These are phyloP conservation scores for Sinhomidia bicolor DNA, from an alignment of 2,888 invertebrate species.

Conservation along the genomic window DNA sequence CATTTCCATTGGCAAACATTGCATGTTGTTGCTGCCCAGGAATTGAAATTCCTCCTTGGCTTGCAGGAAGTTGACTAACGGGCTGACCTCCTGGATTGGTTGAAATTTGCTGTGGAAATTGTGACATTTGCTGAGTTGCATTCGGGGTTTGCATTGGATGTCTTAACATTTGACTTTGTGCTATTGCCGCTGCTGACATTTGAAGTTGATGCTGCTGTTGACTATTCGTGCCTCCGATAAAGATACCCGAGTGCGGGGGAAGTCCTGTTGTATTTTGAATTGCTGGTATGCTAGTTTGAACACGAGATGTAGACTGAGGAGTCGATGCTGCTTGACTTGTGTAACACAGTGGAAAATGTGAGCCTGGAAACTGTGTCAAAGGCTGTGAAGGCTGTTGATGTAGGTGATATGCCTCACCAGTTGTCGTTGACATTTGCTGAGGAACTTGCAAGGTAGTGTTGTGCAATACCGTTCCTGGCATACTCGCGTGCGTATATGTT, in stretches of 20 bases:
- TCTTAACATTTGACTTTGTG: background rate
- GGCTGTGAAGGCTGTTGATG: background rate
- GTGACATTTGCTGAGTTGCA: constrained; percentile 23
- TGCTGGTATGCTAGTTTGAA: constrained; percentile 16
- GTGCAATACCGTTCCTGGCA: constrained; percentile 57
- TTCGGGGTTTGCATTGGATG: constrained; percentile 13
- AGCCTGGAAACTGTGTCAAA: background rate
- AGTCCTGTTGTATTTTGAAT: background rate
- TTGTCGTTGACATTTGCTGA: constrained; percentile 54
- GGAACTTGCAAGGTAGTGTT: constrained; percentile 39
- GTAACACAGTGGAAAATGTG: constrained; percentile 7
- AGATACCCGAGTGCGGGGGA: background rate
- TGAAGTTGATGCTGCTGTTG: background rate
- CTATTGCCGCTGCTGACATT: background rate
- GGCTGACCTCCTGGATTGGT: background rate
- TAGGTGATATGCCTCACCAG: background rate
- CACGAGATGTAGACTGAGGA: background rate
- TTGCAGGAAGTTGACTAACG: background rate
- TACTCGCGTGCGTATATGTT: constrained; percentile 66
- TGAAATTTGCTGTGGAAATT: background rate
- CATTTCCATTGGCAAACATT: background rate
- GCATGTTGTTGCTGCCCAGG: constrained; percentile 4
- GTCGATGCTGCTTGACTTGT: constrained; percentile 8
- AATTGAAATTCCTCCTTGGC: background rate
- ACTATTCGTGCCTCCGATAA: background rate